Evolutionary conservation across 2,797 vertebrate species (phyloP).

Genomic region (Chanos chanos): DNA sequence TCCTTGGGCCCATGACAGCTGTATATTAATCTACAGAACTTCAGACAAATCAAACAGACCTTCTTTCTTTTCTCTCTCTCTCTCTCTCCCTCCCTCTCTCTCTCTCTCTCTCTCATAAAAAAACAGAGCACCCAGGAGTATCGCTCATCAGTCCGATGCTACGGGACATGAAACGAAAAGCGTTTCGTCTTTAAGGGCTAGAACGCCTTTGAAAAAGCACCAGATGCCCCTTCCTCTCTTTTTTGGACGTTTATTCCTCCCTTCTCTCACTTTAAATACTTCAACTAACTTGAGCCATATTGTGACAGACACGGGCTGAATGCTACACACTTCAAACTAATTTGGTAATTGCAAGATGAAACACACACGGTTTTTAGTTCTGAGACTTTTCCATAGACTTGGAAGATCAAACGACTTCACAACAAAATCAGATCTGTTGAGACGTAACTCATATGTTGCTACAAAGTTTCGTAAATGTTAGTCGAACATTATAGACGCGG

Average conservation of each 20-base stretch:
- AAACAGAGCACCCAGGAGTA: slow-evolving; percentile 76
- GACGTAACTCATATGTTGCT: no score
- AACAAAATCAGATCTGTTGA: no score
- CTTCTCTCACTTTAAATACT: slow-evolving; percentile 79
- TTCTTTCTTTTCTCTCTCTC: slow-evolving; percentile 65
- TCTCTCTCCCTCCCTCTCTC: slow-evolving; percentile 75
- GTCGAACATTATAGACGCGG: no score
- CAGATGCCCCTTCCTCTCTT: slow-evolving; percentile 78
- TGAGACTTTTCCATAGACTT: slow-evolving; percentile 55
- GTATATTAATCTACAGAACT: slow-evolving; percentile 98
- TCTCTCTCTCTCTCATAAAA: slow-evolving; percentile 61
- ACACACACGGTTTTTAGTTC: slow-evolving; percentile 63
- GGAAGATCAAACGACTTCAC: slow-evolving; percentile 65
- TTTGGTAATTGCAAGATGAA: slow-evolving; percentile 87
- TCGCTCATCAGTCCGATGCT: slow-evolving; percentile 78
- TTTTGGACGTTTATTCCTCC: slow-evolving; percentile 65
- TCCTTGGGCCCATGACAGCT: slow-evolving; percentile 95
- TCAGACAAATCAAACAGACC: slow-evolving; percentile 97
- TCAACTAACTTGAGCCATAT: slow-evolving; percentile 95
- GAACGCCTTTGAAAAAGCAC: slow-evolving; percentile 87
- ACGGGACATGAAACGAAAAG: slow-evolving; percentile 94
- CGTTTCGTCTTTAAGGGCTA: slow-evolving; percentile 95
- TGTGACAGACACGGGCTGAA: slow-evolving; percentile 90
- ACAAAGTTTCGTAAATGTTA: no score
- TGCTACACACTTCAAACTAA: slow-evolving; percentile 88